Base-by-base conservation (phyloP, 2,888 invertebrate species). In the Pteria penguin region DNA sequence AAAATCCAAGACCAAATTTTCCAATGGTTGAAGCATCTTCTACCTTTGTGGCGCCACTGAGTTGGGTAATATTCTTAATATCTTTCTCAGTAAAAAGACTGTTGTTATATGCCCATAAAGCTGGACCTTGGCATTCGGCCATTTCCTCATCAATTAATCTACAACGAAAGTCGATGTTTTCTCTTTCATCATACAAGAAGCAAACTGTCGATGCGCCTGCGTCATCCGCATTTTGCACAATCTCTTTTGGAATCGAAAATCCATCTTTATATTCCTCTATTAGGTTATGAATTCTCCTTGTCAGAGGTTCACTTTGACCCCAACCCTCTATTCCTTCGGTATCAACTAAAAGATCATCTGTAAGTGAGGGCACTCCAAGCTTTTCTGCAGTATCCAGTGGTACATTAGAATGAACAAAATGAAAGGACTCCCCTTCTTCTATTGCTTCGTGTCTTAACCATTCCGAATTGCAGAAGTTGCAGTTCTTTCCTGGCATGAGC, bases 1-100 rank as follows among this genome's bases (percentile, higher is more conserved):
- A 90, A 82, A 91, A 91, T 0, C 91, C 91, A 4, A 90, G 83
- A 22, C 91, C 91, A 83, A 90, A 90, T 61, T 87, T 83, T 11
- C 90, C 91, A 61, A 91, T 86, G 76, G 89, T 90, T 2, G 86
- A 86, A 24, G 84, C 80, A 29, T 88, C 82, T 4, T 79, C 72
- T 68, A 84, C 83, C 74, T 91, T 91, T 3, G 89, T 89, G 2
- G 87, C 90, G 14, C 89, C 89, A 70, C 87, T 85, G n/a, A 91
- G 81, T 75, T 87, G 88, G 24, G 83, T 87, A 14, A 91, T 88
- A 76, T 90, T 89, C 52, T 83, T 81, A 52, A 90, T 88, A 76
- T 91, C 91, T n/a, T 84, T 79, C 52, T 88, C 85, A 4, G 89
- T 83, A 75, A 91, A 91, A 22, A 75, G 72, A 4, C 88, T 88